A percentile compares a stretch with the other conserved stretches of the same genome.
Conservation (phyloP, 2,113 vertebrate genomes). For the Aramus guarauna region DNA sequence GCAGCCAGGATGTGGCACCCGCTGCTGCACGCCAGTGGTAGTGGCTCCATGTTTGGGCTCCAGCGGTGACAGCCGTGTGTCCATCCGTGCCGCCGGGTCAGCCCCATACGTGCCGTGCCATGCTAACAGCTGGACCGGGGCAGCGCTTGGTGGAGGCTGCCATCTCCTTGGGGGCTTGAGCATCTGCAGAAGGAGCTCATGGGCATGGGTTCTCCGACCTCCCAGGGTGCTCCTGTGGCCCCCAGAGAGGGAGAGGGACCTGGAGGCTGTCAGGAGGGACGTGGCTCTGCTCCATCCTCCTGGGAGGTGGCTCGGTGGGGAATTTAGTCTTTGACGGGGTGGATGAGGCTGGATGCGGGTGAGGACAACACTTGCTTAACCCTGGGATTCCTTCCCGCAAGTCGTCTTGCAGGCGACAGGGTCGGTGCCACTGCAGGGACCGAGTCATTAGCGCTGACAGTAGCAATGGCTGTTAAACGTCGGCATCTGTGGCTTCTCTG, state of each 20-base stretch:
- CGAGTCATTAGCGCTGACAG: neutral
- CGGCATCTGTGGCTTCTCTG: neutral
- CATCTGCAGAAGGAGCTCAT: neutral
- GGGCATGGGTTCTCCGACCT: neutral
- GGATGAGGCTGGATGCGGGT: neutral
- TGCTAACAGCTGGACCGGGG: accelerated
- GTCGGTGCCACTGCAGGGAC: neutral
- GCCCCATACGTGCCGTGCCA: neutral
- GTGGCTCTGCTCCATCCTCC: neutral
- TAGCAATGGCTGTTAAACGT: neutral
- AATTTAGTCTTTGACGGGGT: neutral
- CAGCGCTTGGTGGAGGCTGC: accelerated
- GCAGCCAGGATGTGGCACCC: neutral
- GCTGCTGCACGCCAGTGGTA: neutral
- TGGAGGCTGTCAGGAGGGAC: neutral
- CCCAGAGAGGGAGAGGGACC: neutral
- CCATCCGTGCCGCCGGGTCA: accelerated
- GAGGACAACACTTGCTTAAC: neutral
- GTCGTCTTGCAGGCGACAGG: accelerated
- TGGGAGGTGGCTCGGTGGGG: neutral
- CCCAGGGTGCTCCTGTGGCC: neutral
- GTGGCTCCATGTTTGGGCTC: neutral
- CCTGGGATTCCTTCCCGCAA: neutral
- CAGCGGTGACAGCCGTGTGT: accelerated
- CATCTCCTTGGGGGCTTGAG: neutral